Base-by-base conservation (phyloP, 2,797 vertebrate species). In the Mormyrops attenuatus region DNA sequence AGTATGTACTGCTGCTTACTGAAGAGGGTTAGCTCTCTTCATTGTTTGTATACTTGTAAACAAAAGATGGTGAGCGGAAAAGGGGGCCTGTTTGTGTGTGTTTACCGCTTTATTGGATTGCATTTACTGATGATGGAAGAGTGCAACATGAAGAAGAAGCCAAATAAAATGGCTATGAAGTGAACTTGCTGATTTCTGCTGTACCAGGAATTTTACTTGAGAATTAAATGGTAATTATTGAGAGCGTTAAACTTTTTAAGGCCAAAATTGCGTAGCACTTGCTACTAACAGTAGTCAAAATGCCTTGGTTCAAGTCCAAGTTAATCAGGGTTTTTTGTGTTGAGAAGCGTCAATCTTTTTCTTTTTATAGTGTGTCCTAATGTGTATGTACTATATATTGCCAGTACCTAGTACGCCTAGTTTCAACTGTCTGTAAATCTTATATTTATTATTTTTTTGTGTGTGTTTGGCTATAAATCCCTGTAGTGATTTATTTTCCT, bases 391-490 rank as follows among this genome's bases (percentile, higher is more conserved):
- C 94, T 96, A 93, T 96, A 96, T 94, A 96, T 96, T 95, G 95
- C 95, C 95, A 95, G 96, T 96, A 96, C 96, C 96, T 96, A 95
- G 96, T 96, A 95, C 93, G 94, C 94, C 93, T 96, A 95, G 95
- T 96, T 95, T 96, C 94, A 94, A 96, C 95, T 95, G 95, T 95
- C 77, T 82, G 41, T 44, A 82, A 82, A 44, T 82, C 7, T 82
- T 82, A 82, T 47, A 82, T n/a, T 44, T 82, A 82, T 82, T 44
- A 73, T 47, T 96, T 95, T 95, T 96, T 95, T 95, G 95, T 96
- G 94, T 95, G 94, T 95, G 94, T 93, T 95, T 96, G 95, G 95
- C 95, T 96, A 94, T 96, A 95, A 94, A 95, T 88, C 89, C 53
- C 89, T 92, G 50, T 90, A 84, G 89, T 88, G 15, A 66, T 90